Conservation (phyloP, 1,140 invertebrate genomes). For the Pectinophora gossypiella region DNA sequence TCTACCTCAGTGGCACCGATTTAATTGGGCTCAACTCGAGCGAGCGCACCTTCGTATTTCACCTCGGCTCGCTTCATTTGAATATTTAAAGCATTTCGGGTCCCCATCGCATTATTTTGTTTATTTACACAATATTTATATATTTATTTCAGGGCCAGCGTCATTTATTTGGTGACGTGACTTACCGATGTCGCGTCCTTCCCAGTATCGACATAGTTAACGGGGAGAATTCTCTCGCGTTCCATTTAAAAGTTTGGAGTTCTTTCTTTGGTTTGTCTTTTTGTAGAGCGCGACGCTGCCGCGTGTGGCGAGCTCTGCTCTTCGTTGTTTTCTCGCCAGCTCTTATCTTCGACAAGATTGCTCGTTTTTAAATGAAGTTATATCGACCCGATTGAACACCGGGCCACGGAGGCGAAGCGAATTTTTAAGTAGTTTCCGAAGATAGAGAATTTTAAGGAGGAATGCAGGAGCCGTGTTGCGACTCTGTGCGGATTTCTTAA, state of each 20-base stretch:
- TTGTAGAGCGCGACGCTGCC: conserved; percentile 48
- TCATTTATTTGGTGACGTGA: conserved; percentile 72
- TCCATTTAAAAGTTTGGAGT: conserved; percentile 69
- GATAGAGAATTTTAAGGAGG: conserved; percentile 69
- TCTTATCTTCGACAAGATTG: conserved; percentile 71
- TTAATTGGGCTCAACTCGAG: conserved; percentile 71
- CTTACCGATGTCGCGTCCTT: conserved; percentile 72
- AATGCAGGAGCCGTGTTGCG: conserved; percentile 56
- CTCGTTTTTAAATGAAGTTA: conserved; percentile 75
- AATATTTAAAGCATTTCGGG: conserved; percentile 74
- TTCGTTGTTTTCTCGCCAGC: conserved; percentile 72
- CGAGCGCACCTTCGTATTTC: conserved; percentile 72
- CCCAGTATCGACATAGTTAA: conserved; percentile 72
- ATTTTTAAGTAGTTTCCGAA: conserved; percentile 75
- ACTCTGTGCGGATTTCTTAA: conserved; percentile 61
- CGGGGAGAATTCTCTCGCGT: conserved; percentile 65
- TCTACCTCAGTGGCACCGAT: conserved; percentile 74
- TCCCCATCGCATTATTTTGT: conserved; percentile 63
- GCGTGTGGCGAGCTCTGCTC: conserved; percentile 62
- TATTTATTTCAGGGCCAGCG: conserved; percentile 60
- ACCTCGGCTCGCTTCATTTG: conserved; percentile 72
- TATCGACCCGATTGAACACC: conserved; percentile 70
- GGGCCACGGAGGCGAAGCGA: conserved; percentile 63
- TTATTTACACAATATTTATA: conserved; percentile 72
- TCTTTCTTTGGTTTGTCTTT: conserved; percentile 56